These are phyloP conservation scores for Decapterus maruadsi DNA, from an alignment of 2,797 vertebrate species.

Conservation along the genomic window DNA sequence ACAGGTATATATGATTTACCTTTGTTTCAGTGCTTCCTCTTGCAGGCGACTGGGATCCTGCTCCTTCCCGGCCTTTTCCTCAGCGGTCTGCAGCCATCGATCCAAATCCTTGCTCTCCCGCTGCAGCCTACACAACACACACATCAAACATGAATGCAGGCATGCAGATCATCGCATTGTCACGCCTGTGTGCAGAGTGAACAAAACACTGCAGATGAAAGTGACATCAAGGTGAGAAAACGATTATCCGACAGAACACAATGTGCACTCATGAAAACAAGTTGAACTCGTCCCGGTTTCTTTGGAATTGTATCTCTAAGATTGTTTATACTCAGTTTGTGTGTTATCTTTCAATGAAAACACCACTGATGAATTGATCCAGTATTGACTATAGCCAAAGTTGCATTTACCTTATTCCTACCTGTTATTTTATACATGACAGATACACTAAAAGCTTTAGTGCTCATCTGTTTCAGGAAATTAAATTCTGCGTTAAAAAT, in stretches of 20 bases:
- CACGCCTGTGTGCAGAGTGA: background rate
- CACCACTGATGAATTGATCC: background rate
- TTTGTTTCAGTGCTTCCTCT: slow-evolving; percentile 48
- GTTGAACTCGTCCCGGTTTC: slow-evolving; percentile 15
- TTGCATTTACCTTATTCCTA: too few relatives aligned
- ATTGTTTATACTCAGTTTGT: background rate
- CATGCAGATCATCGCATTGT: background rate
- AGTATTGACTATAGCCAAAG: too few relatives aligned
- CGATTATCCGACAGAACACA: background rate
- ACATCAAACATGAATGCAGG: slow-evolving; percentile 10
- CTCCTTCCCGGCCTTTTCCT: slow-evolving; percentile 35
- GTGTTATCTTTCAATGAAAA: background rate
- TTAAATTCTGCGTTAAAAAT: too few relatives aligned
- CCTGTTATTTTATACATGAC: too few relatives aligned
- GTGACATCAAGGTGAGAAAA: background rate
- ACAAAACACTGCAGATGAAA: background rate
- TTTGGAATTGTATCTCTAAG: background rate
- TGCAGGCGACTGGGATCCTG: slow-evolving; percentile 29
- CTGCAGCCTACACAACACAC: slow-evolving; percentile 59
- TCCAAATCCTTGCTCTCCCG: slow-evolving; percentile 40
- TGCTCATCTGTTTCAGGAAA: too few relatives aligned
- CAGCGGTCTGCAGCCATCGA: slow-evolving; percentile 48
- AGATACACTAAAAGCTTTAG: too few relatives aligned
- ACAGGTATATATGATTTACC: slow-evolving; percentile 34
- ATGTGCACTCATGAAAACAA: slow-evolving; percentile 14